Conservation (phyloP, 2,888 invertebrate genomes). For the Drosophila atripex region DNA sequence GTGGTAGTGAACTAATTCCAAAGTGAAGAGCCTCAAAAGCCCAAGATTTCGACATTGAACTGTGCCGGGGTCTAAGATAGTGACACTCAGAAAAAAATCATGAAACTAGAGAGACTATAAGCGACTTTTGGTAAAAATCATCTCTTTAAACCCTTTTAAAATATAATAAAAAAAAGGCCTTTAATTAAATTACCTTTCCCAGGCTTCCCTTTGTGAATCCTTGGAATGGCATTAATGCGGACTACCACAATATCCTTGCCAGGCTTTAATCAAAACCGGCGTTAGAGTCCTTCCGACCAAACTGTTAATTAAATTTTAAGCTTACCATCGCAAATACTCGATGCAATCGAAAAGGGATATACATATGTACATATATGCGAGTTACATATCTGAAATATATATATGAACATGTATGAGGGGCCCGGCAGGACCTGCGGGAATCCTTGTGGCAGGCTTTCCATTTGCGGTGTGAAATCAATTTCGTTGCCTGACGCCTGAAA, state of each 20-base stretch:
- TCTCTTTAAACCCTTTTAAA: too few species aligned
- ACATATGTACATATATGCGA: background rate
- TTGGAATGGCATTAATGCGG: too few species aligned
- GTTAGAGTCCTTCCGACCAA: constrained; percentile 1
- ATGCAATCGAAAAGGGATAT: constrained; percentile 6
- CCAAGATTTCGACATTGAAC: constrained; percentile 57
- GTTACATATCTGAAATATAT: background rate
- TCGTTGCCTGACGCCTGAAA: constrained; percentile 6
- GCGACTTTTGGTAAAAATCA: too few species aligned
- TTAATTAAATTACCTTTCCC: too few species aligned
- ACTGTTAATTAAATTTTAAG: constrained; percentile 65
- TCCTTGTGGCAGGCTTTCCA: constrained; percentile 20
- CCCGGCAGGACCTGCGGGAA: constrained; percentile 22
- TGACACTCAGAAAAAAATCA: background rate
- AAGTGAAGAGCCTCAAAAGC: constrained; percentile 19
- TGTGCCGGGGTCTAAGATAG: constrained; percentile 6
- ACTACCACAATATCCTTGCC: background rate
- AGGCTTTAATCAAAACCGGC: constrained; percentile 32
- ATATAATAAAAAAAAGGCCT: too few species aligned
- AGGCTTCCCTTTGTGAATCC: background rate
- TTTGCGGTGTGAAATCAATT: constrained; percentile 32
- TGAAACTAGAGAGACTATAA: too few species aligned
- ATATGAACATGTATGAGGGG: background rate
- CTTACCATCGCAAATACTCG: constrained; percentile 43
- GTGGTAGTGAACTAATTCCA: constrained; percentile 10